A percentile compares a stretch with the other conserved stretches of the same genome.
Conservation (phyloP, 2,797 vertebrate genomes). For the Diceros bicornis region DNA sequence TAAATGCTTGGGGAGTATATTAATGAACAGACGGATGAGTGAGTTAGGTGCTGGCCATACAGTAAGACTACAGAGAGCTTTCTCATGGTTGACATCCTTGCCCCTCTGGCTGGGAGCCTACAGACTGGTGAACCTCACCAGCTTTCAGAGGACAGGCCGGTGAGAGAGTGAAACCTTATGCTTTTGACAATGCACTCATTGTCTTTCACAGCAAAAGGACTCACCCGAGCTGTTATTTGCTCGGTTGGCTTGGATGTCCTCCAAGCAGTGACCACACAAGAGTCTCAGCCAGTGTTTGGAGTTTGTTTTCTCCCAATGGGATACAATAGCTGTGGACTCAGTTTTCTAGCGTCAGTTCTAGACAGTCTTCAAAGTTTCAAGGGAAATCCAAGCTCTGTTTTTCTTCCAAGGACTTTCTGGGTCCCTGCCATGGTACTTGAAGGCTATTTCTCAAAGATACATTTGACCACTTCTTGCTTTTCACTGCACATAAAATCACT, state of each 20-base stretch:
- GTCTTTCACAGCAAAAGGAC: conserved; percentile 17
- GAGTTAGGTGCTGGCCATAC: background rate
- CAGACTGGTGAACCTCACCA: background rate
- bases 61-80: background rate
- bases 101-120: background rate
- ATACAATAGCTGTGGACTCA: background rate
- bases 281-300: background rate
- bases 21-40: background rate
- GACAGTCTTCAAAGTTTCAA: background rate
- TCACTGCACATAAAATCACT: background rate
- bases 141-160: background rate
- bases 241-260: background rate
- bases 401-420: background rate
- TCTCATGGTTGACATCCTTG: background rate
- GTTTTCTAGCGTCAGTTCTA: background rate
- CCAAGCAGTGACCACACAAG: conserved; percentile 13
- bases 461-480: background rate
- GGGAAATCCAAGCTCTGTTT: background rate
- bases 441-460: background rate
- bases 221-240: conserved; percentile 7
- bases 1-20: background rate
- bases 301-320: background rate
- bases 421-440: background rate
- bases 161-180: background rate
- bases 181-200: background rate